Base-by-base conservation (phyloP, 2,888 invertebrate species). In the Hemithea aestivaria region DNA sequence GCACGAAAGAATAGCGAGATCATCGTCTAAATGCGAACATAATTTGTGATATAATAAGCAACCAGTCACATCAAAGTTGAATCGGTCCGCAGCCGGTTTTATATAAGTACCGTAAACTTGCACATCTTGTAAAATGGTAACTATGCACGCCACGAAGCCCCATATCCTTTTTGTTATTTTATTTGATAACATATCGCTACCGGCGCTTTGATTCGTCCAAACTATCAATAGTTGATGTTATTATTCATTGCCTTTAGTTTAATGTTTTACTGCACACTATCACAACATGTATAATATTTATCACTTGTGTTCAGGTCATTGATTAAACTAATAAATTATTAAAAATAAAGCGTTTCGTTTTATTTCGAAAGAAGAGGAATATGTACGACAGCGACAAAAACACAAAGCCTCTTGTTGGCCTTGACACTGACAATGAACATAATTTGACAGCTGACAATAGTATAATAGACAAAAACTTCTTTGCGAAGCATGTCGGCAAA, bases 1-100 rank as follows among this genome's bases (percentile, higher is more conserved):
- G 55, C 87, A 87, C 0, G 80, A 77, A 16, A 85, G 47, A 29
- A 79, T 54, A 8, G 73, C 73, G 23, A 87, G 69, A 58, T 82
- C 81, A 43, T 87, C 87, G 31, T 74, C 71, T 35, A 77, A 57
- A 48, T 77, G 72, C 16, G 78, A 79, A 58, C 87, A 87, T 46
- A 83, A 67, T 47, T 82, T 81, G 51, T 81, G 77, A 55, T 80
- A 68, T 48, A 70, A 58, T 39, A 67, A 62, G 59, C 87, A 87
- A 35, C 71, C 76, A 51, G 62, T 64, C 43, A 83, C 56, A 53
- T 84, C 81, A 32, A 75, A 57, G 35, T 53, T 59, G 52, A 69
- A 80, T 51, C 62, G 67, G 51, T 71, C 73, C 43, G 65, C 69
- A 11, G 64, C 60, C 12, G 66, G 53, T 47, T 74, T 68, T 35